Conservation (phyloP, 23 tunicate species). For the Phallusia fumigata region DNA sequence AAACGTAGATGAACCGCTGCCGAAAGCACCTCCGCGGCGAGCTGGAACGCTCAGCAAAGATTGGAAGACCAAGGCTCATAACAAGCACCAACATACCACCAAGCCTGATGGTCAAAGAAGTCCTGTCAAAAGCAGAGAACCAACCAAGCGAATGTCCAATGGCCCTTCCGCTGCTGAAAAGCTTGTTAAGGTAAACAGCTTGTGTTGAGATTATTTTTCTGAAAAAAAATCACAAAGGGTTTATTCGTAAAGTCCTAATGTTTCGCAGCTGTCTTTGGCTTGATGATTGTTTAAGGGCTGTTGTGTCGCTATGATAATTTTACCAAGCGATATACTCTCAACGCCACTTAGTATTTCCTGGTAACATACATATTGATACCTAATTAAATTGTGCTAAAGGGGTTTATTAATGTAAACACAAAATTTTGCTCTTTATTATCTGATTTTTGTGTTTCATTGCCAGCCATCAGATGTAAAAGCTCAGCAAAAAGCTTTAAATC, state of each 20-base stretch:
- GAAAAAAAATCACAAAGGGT: too few species aligned
- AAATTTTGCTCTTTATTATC: too few species aligned
- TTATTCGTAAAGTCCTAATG: too few species aligned
- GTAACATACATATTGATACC: too few species aligned
- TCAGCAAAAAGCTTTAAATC: conserved; percentile 21
- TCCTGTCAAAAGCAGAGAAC: background rate
- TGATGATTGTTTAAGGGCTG: too few species aligned
- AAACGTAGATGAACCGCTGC: background rate
- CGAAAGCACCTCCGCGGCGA: conserved; percentile 14
- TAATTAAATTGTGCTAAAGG: too few species aligned
- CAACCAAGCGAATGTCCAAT: background rate
- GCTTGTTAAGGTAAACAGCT: conserved; percentile 32
- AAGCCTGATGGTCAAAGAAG: background rate
- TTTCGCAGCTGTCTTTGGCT: too few species aligned
- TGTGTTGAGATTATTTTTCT: too few species aligned
- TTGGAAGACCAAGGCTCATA: background rate
- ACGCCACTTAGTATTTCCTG: too few species aligned
- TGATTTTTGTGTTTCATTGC: background rate
- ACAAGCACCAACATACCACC: background rate
- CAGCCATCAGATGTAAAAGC: conserved; percentile 65
- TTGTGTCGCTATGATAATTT: too few species aligned
- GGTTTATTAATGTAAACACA: too few species aligned
- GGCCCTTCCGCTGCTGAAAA: background rate
- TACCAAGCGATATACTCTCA: too few species aligned
- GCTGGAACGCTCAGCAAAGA: conserved; percentile 19